Evolutionary conservation across 2,797 vertebrate genomes (phyloP), one percentile per base, ranked within the genome.

Genomic region (Oreochromis grahami): DNA sequence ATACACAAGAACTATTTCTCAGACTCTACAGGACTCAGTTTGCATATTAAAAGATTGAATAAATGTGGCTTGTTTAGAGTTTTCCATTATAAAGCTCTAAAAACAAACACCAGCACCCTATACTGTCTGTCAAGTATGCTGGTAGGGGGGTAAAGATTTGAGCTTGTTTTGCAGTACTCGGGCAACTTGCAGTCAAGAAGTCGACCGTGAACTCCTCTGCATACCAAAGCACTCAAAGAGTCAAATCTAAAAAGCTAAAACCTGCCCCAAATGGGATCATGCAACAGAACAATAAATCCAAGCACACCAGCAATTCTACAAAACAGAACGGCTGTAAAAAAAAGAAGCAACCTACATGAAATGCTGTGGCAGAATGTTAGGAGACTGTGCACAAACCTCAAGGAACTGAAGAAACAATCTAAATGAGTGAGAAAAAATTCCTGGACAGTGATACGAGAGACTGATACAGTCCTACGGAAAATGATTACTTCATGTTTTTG

Each of bases 311-410:
- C 14, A 48, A 48, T 7, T 29, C 41, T 48, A 29, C 38, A 70
- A 38, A 63, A 68, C 65, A 70, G 65, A 70, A 70, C 3, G 0
- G 41, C 14, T 7, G 41, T 45, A 45, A 70, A 72, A 12, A 19
- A 48, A 72, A 48, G 68, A 26, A 43, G 0, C 24, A 48, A 2
- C 14, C 0, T 26, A 24, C 24, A 17, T 45, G 21, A 45, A 70
- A 43, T 70, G 14, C 41, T 70, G 24, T 70, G 41, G 41, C 41
- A 70, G 6, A 26, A 45, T 2, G 0, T 70, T 26, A 45, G 0
- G 65, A 45, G 8, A 70, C 5, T 26, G 38, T 5, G 24, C 24
- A 45, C 0, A 72, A 72, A 72, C 0, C 24, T 29, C 41, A 70
- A 11, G 10, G 41, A 70, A 70, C 21, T 70, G 38, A 72, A 72